Evolutionary conservation across 2,113 vertebrate species (phyloP).

Genomic region (Tiliqua scincoides): DNA sequence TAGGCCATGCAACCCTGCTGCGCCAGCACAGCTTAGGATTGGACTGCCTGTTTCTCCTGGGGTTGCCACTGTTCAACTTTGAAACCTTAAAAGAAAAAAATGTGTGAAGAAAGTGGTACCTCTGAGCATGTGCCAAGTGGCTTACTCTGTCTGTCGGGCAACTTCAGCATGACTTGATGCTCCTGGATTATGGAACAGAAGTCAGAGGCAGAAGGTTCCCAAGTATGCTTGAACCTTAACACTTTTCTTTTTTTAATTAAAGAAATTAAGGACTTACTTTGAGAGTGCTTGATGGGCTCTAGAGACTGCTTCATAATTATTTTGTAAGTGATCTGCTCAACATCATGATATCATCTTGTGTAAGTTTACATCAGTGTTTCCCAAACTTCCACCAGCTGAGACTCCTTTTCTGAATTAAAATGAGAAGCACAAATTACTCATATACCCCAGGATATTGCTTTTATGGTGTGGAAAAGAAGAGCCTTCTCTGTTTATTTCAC

Average conservation of each 20-base stretch:
- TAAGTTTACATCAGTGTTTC: background rate
- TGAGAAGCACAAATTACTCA: background rate
- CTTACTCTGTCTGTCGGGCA: background rate
- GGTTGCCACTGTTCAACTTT: background rate
- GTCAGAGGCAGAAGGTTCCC: background rate
- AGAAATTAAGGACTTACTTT: background rate
- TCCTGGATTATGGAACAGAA: background rate
- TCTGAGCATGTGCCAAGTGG: background rate
- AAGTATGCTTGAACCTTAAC: background rate
- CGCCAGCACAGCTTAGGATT: background rate
- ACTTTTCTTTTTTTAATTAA: background rate
- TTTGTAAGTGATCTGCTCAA: background rate
- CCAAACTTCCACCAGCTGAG: background rate
- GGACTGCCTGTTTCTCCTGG: background rate
- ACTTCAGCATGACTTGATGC: background rate
- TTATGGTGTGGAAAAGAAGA: background rate
- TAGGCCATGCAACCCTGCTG: too few species aligned
- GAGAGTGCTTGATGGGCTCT: background rate
- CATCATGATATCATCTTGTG: background rate
- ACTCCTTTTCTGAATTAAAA: background rate
- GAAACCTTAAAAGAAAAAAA: background rate
- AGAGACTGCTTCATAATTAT: background rate
- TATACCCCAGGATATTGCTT: background rate
- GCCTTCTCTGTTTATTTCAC: background rate
- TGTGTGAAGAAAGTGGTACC: background rate